Conservation (phyloP, 2,113 vertebrate species). For the Oostethus manadensis region DNA sequence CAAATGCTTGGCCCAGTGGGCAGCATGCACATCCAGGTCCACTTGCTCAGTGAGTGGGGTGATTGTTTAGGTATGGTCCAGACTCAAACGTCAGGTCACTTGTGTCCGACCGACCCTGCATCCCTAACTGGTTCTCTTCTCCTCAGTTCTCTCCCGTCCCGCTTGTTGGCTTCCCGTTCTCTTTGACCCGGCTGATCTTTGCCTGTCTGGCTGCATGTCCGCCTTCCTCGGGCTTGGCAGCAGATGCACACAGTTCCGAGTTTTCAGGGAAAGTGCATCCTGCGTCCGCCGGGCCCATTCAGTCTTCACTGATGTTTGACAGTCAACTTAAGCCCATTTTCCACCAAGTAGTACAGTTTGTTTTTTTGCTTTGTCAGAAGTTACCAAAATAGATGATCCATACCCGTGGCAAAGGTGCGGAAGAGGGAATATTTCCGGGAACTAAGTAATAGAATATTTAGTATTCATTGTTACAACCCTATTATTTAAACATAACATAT, state of each 20-base stretch:
- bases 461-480: no score
- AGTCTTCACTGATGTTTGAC: conserved; percentile 36
- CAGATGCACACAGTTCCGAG: conserved; percentile 52
- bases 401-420: no score
- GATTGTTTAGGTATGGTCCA: conserved; percentile 46
- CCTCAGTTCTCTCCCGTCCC: conserved; percentile 20
- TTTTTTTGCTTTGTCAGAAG: background rate
- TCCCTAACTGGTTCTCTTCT: conserved; percentile 35
- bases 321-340: conserved; percentile 10
- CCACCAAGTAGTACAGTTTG: background rate
- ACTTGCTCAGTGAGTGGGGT: conserved; percentile 42
- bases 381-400: no score
- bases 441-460: no score
- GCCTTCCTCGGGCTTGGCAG: conserved; percentile 51
- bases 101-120: conserved; percentile 45
- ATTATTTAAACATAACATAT: no score
- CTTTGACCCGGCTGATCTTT: conserved; percentile 39
- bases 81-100: conserved; percentile 32
- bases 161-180: conserved; percentile 18
- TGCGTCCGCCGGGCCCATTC: conserved; percentile 47
- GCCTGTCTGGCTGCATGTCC: conserved; percentile 67
- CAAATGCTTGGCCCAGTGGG: conserved; percentile 37
- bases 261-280: conserved; percentile 54
- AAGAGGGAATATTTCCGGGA: no score
- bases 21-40: conserved; percentile 55